A percentile compares a stretch with the other conserved stretches of the same genome.
These are phyloP conservation scores for Troides helena DNA, from an alignment of 2,888 invertebrate species.

Conservation along the genomic window DNA sequence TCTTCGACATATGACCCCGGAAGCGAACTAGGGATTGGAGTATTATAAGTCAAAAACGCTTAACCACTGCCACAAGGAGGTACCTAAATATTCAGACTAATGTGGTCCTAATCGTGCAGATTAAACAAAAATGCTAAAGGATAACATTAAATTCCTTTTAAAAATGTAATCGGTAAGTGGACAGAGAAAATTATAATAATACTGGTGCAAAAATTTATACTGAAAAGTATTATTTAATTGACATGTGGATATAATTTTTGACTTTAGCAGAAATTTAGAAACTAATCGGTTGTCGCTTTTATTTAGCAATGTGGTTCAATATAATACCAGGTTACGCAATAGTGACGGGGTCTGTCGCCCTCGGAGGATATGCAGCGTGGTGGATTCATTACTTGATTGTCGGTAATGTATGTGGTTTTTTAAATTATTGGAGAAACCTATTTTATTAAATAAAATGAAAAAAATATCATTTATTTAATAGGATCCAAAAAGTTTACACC, in stretches of 20 bases:
- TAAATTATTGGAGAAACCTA: not conserved
- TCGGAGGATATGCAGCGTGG: slow-evolving; percentile 46
- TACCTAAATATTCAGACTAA: no score
- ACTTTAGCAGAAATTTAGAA: not conserved
- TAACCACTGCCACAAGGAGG: no score
- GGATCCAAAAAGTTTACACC: no score
- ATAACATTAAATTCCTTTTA: no score
- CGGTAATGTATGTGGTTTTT: slow-evolving; percentile 48
- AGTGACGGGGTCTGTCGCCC: slow-evolving; percentile 36
- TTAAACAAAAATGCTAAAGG: no score
- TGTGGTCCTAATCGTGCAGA: no score
- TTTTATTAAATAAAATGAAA: no score
- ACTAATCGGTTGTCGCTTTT: not conserved
- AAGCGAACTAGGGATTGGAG: no score
- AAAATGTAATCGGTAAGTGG: no score
- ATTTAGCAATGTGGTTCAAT: slow-evolving; percentile 53
- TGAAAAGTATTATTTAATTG: not conserved
- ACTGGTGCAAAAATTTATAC: not conserved
- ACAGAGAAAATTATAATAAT: not conserved
- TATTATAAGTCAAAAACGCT: no score
- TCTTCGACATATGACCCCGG: no score
- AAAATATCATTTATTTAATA: no score
- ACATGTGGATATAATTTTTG: not conserved
- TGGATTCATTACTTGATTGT: slow-evolving; percentile 46
- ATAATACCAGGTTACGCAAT: slow-evolving; percentile 45